These are phyloP conservation scores for Cebus imitator DNA, from an alignment of 2,113 vertebrate species.

Conservation along the genomic window DNA sequence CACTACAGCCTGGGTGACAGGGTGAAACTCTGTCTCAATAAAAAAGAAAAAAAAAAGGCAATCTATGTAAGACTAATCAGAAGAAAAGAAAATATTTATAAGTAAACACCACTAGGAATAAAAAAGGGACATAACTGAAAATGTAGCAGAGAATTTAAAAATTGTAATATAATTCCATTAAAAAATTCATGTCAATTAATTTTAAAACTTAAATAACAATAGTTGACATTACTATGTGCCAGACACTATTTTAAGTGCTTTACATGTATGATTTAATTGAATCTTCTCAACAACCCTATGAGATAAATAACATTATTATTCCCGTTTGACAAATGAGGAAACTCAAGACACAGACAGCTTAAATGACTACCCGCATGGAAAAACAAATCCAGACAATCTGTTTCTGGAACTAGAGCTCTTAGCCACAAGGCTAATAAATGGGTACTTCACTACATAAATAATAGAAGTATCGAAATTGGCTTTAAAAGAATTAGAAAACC, in stretches of 20 bases:
- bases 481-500: constrained; percentile 10
- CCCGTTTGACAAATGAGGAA: neutral
- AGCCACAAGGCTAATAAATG: neutral
- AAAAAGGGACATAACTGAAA: constrained; percentile 3
- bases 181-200: neutral
- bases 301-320: neutral
- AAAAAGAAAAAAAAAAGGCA: neutral
- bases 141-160: neutral
- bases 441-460: neutral
- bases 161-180: neutral
- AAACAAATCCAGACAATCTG: neutral
- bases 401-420: constrained; percentile 5
- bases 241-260: neutral
- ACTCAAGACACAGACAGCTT: neutral
- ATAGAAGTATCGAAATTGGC: neutral
- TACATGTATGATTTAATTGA: neutral
- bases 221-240: neutral
- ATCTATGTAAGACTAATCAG: neutral
- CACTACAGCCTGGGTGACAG: too few species aligned
- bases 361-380: neutral
- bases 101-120: neutral
- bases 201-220: neutral
- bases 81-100: neutral
- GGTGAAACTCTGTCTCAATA: too few species aligned
- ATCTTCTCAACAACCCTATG: neutral